Base-by-base conservation (phyloP, 2,113 vertebrate genomes). In the Thermophis baileyi region DNA sequence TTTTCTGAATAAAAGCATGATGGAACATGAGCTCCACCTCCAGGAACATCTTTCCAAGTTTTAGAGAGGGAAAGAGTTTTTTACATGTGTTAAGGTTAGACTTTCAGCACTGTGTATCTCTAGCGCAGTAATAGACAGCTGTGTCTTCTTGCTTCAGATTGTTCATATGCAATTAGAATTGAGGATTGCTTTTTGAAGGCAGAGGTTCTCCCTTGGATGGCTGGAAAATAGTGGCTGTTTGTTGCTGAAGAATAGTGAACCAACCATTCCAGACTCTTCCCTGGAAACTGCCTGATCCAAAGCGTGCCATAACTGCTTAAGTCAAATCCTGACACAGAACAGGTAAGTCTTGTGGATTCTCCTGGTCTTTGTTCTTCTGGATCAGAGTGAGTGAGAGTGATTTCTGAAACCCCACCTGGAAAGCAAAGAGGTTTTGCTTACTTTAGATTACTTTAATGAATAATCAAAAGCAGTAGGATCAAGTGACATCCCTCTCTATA, bases 211-310 rank as follows among this genome's bases (percentile, higher is more conserved):
- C 90, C 92, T 40, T 92, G 55, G 12, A 94, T 25, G 8, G 30
- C 1, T 69, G 60, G 30, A 69, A 11, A 69, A 69, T 0, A 14
- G 4, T n/a, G 27, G 60, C 30, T 63, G 10, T 9, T 63, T 30
- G 57, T 55, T 63, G 10, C 60, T 63, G 27, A 4, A n/a, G 47
- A 87, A 49, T 87, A 49, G 1, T 60, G 46, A 85, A 47, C 1
- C 22, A 90, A 3, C 27, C 90, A 85, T 10, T 57, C 90, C 1
- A 87, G 51, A 0, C 89, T 30, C 53, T 74, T 89, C 14, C 63
- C 49, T 16, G 95, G 93, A 93, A 92, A 88, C 94, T 97, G 96
- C 95, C 95, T 95, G 92, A 96, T 6, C 96, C 96, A 97, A 18
- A 0, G 0, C 74, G 95, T 89, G 0, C 0, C 0, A 27, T 53